These are phyloP conservation scores for Sarcophilus harrisii DNA, from an alignment of 2,797 vertebrate species.

Conservation along the genomic window DNA sequence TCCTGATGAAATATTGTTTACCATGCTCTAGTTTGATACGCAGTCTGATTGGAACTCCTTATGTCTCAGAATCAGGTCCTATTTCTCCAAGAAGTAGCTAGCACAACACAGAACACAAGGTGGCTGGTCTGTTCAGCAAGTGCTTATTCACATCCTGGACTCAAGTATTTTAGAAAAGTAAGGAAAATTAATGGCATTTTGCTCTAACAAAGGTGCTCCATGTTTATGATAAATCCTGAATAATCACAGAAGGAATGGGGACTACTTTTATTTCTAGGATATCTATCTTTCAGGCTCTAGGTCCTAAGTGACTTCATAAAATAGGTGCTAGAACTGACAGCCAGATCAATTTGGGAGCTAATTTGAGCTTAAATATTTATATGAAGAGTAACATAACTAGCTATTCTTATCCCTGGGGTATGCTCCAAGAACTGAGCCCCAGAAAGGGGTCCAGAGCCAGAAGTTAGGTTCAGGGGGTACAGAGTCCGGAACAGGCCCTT, in stretches of 20 bases:
- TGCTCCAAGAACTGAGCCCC: constrained; percentile 43
- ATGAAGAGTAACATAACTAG: constrained; percentile 27
- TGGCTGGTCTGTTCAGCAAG: constrained; percentile 1
- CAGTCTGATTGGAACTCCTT: constrained; percentile 7
- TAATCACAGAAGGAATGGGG: constrained; percentile 12
- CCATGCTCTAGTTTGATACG: neutral
- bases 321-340: neutral
- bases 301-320: constrained; percentile 5
- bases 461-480: constrained; percentile 16
- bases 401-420: neutral
- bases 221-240: neutral
- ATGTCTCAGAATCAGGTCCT: neutral
- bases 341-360: constrained; percentile 44
- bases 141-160: constrained; percentile 25
- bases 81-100: constrained; percentile 1
- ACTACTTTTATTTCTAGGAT: constrained; percentile 41
- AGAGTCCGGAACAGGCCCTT: constrained; percentile 19
- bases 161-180: constrained; percentile 37
- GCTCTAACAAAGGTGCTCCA: constrained; percentile 23
- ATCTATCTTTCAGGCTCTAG: constrained; percentile 29
- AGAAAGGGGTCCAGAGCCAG: constrained; percentile 13
- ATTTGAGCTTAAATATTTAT: constrained; percentile 59
- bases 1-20: neutral
- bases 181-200: neutral
- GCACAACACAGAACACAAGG: neutral